These are phyloP conservation scores for Circaetus cinerascens DNA, from an alignment of 2,113 vertebrate species.

Conservation along the genomic window DNA sequence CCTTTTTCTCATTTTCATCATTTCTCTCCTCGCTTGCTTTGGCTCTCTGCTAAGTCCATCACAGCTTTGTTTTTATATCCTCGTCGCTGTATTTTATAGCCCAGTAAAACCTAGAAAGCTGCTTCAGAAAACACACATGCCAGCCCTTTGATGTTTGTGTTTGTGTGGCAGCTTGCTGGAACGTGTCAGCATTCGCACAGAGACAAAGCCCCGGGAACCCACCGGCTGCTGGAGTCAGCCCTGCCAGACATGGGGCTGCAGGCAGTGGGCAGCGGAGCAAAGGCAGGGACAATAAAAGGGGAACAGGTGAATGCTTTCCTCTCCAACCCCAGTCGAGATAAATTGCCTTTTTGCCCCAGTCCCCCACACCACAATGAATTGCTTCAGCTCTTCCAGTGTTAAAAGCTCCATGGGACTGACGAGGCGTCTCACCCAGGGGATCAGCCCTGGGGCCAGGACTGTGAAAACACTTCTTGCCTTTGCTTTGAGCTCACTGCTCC, in stretches of 20 bases:
- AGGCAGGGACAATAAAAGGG: not conserved
- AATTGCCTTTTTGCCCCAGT: not conserved
- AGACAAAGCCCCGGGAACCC: not conserved
- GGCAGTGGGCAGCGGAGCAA: not conserved
- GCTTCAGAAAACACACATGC: not conserved
- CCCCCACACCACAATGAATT: not conserved
- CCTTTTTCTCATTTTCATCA: conserved; percentile 3
- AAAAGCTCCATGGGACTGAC: not conserved
- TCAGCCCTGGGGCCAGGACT: not conserved
- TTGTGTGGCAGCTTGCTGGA: conserved; percentile 26
- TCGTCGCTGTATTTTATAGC: conserved; percentile 23
- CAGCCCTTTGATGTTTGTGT: conserved; percentile 49
- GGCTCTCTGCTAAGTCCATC: conserved; percentile 70
- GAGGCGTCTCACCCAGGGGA: accelerated
- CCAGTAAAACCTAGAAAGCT: conserved; percentile 60
- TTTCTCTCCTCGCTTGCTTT: conserved; percentile 36
- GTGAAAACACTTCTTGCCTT: not conserved
- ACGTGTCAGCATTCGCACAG: not conserved
- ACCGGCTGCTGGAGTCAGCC: not conserved
- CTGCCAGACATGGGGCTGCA: not conserved
- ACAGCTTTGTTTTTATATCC: conserved; percentile 66
- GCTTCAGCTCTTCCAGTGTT: not conserved
- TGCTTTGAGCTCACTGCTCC: not conserved
- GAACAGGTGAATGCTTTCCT: not conserved
- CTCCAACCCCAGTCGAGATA: not conserved